Base-by-base conservation (phyloP, 2,113 vertebrate genomes). In the Odobenus rosmarus region DNA sequence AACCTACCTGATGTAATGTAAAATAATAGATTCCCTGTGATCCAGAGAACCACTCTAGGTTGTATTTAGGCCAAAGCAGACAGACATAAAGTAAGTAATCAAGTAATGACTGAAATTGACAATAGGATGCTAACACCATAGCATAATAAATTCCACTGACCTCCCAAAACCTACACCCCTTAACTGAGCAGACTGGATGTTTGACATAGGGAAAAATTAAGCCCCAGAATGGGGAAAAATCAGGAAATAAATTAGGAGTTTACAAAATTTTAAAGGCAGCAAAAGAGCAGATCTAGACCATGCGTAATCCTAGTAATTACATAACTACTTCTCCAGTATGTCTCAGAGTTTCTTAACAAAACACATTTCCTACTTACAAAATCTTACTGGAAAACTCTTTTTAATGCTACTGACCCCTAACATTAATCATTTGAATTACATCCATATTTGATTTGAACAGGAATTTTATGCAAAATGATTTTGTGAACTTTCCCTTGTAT, bases 331-430 rank as follows among this genome's bases (percentile, higher is more conserved):
- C 88, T 77, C 15, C 46, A 77, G 23, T 51, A n/a, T n/a, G 31
- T 72, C n/a, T 95, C 42, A 89, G 71, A 96, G 39, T 93, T 96
- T 95, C 69, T 93, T 77, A 93, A 85, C 21, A 88, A 95, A 92
- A 31, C 31, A 74, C 59, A 87, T 85, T 69, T 95, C 7, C n/a
- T n/a, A 53, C 36, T 79, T 80, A 71, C 0, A 53, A 89, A 97
- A 67, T 88, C 21, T 82, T 28, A 96, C 62, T 80, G 28, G 33
- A 62, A 94, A 72, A 19, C 5, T 46, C 46, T 4, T 83, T 88
- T 96, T 80, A 87, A 55, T 10, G 69, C 53, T 79, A 92, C 9
- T 18, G 42, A 62, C 1, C 55, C 19, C 31, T 74, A 26, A 84
- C 7, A 53, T 79, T 55, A 93, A 69, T n/a, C 62, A 76, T 67